These are phyloP conservation scores for Phyllotreta striolata DNA, from an alignment of 2,888 invertebrate species.

Conservation along the genomic window DNA sequence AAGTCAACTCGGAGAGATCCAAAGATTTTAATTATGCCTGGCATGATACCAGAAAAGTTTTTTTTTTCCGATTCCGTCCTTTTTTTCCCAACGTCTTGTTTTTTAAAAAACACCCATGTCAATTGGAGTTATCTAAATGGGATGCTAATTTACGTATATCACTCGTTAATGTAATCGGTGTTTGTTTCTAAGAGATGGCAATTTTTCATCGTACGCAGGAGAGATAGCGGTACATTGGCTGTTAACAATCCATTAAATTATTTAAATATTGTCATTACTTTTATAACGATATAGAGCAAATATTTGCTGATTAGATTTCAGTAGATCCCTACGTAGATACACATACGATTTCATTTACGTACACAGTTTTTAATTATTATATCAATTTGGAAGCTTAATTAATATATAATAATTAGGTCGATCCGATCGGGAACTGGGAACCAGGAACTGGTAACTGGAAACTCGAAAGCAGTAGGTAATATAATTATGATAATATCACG, in stretches of 20 bases:
- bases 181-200: constrained; percentile 34
- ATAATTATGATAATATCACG: too few species aligned
- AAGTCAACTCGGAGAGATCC: constrained; percentile 5
- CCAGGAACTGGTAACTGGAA: too few species aligned
- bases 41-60: constrained; percentile 9
- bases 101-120: constrained; percentile 8
- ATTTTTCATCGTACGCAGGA: constrained; percentile 26
- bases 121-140: constrained; percentile 14
- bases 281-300: too few species aligned
- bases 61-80: too few species aligned
- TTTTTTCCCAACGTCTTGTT: not conserved
- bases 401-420: too few species aligned
- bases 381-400: too few species aligned
- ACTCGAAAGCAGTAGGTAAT: too few species aligned
- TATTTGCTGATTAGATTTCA: too few species aligned
- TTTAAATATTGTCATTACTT: constrained; percentile 40
- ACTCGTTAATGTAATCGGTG: constrained; percentile 14
- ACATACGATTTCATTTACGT: too few species aligned
- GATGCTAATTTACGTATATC: constrained; percentile 17
- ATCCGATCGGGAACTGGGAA: too few species aligned
- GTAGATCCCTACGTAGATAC: too few species aligned
- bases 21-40: constrained; percentile 15
- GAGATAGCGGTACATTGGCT: constrained; percentile 39
- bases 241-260: constrained; percentile 41
- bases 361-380: too few species aligned